Evolutionary conservation across 2,797 vertebrate species (phyloP).

Genomic region (Knipowitschia caucasica): DNA sequence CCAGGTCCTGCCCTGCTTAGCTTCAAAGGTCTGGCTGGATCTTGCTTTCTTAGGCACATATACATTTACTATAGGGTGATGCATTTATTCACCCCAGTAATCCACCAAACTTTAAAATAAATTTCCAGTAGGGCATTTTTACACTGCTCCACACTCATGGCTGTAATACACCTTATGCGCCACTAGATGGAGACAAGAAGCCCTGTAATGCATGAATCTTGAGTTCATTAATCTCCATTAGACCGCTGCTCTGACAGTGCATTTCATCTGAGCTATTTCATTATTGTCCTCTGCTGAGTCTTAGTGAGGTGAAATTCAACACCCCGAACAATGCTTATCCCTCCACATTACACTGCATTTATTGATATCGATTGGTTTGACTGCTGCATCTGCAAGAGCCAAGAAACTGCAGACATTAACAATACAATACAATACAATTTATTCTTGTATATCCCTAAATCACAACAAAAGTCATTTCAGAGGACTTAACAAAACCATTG

Average conservation of each 20-base stretch:
- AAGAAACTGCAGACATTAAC: background rate
- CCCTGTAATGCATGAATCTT: background rate
- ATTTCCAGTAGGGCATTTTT: too few species aligned
- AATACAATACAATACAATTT: too few species aligned
- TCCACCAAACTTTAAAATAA: too few species aligned
- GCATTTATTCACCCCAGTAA: too few species aligned
- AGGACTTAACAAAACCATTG: too few species aligned
- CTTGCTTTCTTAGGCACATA: too few species aligned
- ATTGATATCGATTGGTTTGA: background rate
- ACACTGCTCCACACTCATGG: background rate
- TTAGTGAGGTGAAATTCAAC: background rate
- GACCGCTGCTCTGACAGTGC: background rate
- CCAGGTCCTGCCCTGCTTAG: too few species aligned
- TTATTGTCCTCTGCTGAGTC: background rate
- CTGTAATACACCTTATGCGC: slow-evolving; percentile 7
- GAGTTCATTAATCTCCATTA: background rate
- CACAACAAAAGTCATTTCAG: too few species aligned
- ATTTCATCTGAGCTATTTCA: background rate
- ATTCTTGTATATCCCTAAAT: too few species aligned
- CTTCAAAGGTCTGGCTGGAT: too few species aligned
- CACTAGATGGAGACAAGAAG: slow-evolving; percentile 41
- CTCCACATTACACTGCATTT: background rate
- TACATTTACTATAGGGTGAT: too few species aligned
- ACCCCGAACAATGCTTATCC: background rate
- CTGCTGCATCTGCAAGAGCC: background rate